Evolutionary conservation across 2,888 invertebrate genomes (phyloP).

Genomic region (Dromius quadrimaculatus): DNA sequence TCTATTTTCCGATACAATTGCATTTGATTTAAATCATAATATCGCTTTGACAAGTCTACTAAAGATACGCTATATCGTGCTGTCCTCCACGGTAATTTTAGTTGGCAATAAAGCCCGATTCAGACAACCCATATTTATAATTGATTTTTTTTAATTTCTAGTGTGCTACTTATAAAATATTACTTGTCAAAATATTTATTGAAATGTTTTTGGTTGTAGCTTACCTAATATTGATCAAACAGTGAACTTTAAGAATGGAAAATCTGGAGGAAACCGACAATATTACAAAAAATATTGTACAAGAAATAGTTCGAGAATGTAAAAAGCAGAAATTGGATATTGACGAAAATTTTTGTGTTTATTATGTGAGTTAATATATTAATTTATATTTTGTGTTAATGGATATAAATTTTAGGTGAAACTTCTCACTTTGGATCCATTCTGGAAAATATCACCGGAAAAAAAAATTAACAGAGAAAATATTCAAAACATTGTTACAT

Average conservation of each 20-base stretch:
- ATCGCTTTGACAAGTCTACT: too few species aligned
- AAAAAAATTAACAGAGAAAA: constrained; percentile 42
- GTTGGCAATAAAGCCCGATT: too few species aligned
- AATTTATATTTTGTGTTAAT: not conserved
- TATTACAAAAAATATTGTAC: constrained; percentile 71
- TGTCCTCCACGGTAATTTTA: too few species aligned
- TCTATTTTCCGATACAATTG: too few species aligned
- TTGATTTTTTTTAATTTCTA: too few species aligned
- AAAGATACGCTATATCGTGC: too few species aligned
- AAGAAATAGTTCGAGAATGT: constrained; percentile 71
- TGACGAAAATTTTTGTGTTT: constrained; percentile 69
- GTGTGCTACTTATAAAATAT: too few species aligned
- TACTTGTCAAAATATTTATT: too few species aligned
- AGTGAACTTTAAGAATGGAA: constrained; percentile 38
- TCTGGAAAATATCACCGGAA: constrained; percentile 41
- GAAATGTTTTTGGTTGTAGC: too few species aligned
- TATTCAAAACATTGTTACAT: constrained; percentile 67
- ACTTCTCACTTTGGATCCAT: constrained; percentile 67
- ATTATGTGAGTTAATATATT: constrained; percentile 60
- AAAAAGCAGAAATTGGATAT: constrained; percentile 65
- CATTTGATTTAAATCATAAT: too few species aligned
- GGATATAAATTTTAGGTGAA: constrained; percentile 63
- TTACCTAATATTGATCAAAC: constrained; percentile 58
- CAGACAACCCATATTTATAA: too few species aligned
- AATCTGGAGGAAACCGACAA: constrained; percentile 60